These are phyloP conservation scores for Petrosia ficiformis DNA, from an alignment of 37 sponge, comb jelly and placozoan species.

Conservation along the genomic window DNA sequence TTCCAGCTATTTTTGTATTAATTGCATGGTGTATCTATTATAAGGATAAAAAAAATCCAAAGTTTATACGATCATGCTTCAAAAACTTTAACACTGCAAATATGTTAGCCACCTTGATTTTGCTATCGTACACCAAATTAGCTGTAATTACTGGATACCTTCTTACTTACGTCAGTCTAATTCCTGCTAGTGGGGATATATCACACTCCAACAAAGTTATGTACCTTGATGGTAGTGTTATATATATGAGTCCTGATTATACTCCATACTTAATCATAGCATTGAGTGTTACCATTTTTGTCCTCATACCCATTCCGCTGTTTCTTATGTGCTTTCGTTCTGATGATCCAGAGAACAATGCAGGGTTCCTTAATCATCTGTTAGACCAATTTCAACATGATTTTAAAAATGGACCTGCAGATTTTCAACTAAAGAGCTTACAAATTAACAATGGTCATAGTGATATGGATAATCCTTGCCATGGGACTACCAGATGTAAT, in stretches of 20 bases:
- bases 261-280: background rate
- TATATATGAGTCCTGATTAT: background rate
- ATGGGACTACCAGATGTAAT: background rate
- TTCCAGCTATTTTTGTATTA: background rate
- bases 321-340: background rate
- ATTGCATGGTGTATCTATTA: background rate
- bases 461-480: background rate
- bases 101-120: background rate
- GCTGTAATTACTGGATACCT: background rate
- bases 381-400: background rate
- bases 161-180: background rate
- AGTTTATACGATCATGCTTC: too few species aligned
- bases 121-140: background rate
- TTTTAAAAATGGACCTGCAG: background rate
- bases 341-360: background rate
- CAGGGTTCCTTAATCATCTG: background rate
- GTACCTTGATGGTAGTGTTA: background rate
- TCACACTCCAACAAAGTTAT: background rate
- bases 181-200: background rate
- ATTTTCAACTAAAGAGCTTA: background rate
- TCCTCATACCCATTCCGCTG: background rate
- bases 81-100: background rate
- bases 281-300: background rate
- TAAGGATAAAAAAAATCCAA: too few species aligned
- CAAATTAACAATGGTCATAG: background rate